Conservation (phyloP, 2,888 invertebrate genomes). For the Julus scanicus region DNA sequence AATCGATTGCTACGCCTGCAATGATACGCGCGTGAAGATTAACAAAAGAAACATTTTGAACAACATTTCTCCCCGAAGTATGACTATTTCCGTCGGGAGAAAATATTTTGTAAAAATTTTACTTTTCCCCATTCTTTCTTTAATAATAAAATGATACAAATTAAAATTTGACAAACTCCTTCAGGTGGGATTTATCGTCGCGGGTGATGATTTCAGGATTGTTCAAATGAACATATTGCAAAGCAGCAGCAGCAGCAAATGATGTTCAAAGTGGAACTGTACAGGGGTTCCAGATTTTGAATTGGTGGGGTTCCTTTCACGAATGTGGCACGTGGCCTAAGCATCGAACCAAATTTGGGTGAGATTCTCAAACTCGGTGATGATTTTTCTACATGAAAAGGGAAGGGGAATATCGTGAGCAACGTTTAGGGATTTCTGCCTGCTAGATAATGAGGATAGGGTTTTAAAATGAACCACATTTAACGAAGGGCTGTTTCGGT, state of each 20-base stretch:
- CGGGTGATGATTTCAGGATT: no score
- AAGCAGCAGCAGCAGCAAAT: neutral
- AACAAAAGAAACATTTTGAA: no score
- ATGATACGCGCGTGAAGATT: no score
- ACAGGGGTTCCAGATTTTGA: slow-evolving; percentile 1
- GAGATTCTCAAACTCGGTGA: neutral
- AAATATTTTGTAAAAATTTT: no score
- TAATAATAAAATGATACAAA: no score
- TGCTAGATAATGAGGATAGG: neutral
- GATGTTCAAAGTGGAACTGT: neutral
- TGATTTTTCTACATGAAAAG: neutral
- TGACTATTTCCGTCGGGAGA: no score
- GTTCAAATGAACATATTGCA: no score
- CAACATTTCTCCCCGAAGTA: no score
- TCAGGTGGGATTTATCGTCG: no score
- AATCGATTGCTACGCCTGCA: no score
- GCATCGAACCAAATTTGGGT: neutral
- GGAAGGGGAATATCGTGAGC: neutral
- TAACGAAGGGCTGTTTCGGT: neutral
- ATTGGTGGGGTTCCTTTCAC: neutral
- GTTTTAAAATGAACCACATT: neutral
- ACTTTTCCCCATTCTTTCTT: no score
- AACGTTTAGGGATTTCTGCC: neutral
- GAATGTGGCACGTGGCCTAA: neutral
- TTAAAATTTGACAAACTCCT: no score